Evolutionary conservation across 2,797 vertebrate genomes (phyloP), one percentile per base, ranked within the genome.

Genomic region (Paedocypris micromegethes): DNA sequence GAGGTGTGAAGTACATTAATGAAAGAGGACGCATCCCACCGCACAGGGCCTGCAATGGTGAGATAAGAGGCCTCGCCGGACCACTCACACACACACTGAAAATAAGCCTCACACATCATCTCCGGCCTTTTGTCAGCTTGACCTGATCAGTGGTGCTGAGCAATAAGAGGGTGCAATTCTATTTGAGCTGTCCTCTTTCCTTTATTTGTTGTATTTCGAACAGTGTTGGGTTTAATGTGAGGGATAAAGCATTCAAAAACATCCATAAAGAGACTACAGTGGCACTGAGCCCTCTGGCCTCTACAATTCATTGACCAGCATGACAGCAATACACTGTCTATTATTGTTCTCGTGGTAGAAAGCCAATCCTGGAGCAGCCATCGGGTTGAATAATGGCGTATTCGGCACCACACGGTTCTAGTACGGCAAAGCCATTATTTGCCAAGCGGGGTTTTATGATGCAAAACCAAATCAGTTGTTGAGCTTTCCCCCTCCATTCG

Each of bases 31-130:
- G 52, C 46, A 70, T 55, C 55, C 66, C 66, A 64, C 49, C 72
- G 64, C 66, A 50, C 50, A 58, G 38, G 72, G 72, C 60, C 72
- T 74, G 72, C 55, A n/a, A 43, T 58, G 72, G 54, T n/a, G 47
- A 74, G 72, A 74, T 74, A 74, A 74, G 66, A 70, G 60, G 68
- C 64, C 68, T 70, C 68, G 50, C 66, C 55, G 40, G 61, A 59
- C 67, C 49, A 59, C 23, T 23, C 23, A 23, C 23, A 23, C 23
- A 23, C 23, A 23, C 23, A 23, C 23, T 23, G 23, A 8, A 43
- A 68, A 67, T 45, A 69, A 74, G 47, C 23, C 66, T 41, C 47
- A 54, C 72, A 64, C 66, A 59, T 55, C 60, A 58, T 64, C 45
- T 60, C 59, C 9, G 39, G 56, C 40, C 72, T 65, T 65, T 73